phyloP scores from a whole-genome alignment of 2,888 invertebrate species.

The Calameuta pallipes region DNA sequence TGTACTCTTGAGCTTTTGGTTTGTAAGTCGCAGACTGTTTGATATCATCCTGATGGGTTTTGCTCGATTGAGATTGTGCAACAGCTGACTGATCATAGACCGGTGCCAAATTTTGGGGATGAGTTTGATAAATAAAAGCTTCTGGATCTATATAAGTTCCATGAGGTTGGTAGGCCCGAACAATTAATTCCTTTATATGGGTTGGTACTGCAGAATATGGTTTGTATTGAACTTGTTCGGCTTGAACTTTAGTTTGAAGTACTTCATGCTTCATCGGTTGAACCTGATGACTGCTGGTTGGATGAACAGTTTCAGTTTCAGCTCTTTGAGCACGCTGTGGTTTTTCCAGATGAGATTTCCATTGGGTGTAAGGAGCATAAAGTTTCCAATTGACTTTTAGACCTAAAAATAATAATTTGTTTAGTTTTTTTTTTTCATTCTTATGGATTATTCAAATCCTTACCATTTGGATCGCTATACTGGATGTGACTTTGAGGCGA shows the following conservation, averaged over 20 bases:
- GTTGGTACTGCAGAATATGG: slow-evolving; percentile 49
- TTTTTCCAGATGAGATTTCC: slow-evolving; percentile 39
- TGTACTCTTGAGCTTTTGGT: neutral
- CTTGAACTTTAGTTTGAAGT: neutral
- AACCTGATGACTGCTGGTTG: slow-evolving; percentile 11
- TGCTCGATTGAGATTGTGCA: neutral
- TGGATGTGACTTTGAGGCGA: slow-evolving; percentile 50
- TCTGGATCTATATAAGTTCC: slow-evolving; percentile 53
- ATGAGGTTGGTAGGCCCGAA: slow-evolving; percentile 47
- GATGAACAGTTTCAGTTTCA: slow-evolving; percentile 25
- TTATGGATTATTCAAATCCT: neutral
- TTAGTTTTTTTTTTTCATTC: neutral
- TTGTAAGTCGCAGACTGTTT: neutral
- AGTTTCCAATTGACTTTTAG: slow-evolving; percentile 53
- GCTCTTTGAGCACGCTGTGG: slow-evolving; percentile 40
- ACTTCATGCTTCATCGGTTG: neutral
- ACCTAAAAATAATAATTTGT: slow-evolving; percentile 28
- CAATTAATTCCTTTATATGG: slow-evolving; percentile 51
- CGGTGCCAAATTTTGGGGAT: neutral
- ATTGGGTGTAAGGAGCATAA: slow-evolving; percentile 44
- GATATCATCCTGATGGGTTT: neutral
- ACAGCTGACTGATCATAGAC: neutral
- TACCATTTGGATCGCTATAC: slow-evolving; percentile 55
- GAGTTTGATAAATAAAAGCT: slow-evolving; percentile 46
- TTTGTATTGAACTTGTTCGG: slow-evolving; percentile 39